Base-by-base conservation (phyloP, 2,888 invertebrate genomes). In the Dicranocentrus wangi region DNA sequence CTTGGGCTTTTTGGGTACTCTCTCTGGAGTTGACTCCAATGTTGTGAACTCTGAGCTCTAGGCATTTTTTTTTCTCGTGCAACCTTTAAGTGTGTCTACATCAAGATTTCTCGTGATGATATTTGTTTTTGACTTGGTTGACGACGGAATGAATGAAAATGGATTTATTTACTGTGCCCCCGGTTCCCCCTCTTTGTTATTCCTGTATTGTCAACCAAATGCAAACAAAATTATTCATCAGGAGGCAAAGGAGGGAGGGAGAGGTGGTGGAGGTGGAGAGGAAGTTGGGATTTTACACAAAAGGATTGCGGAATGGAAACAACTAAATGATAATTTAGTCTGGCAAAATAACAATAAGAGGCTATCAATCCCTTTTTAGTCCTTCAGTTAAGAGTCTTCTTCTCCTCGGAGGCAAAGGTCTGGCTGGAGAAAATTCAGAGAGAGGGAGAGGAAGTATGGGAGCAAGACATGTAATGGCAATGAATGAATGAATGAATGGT, bases 171-270 rank as follows among this genome's bases (percentile, higher is more conserved):
- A 17, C 25, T 55, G 55, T 55, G 25, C 10, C 2, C 10, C 32
- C 15, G 13, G 17, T 27, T 60, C 23, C 25, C 55, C 60, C 17
- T 60, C 28, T 21, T 28, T 27, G n/a, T 28, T 28, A 28, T 28
- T 53, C 53, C 23, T 53, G 53, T 28, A 60, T 60, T 60, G 60
- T 60, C 28, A 60, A n/a, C 21, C 60, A 28, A 60, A 60, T 28
- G 60, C 27, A 60, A 60, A 27, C 60, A 28, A 60, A 27, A 60
- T 60, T 60, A 60, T 60, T 60, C 60, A 60, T 60, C 60, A 60
- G 7, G 55, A 21, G n/a, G 39, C n/a, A 21, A 53, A 21, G 47
- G n/a, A 21, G 25, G 7, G 19, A 55, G 15, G 23, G 23, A 55
- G 13, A 47, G 25, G 47, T 15, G n/a, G 51, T 15, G 15, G 39